These are phyloP conservation scores for Lasius fuliginosus DNA, from an alignment of 2,888 invertebrate species.

Conservation along the genomic window DNA sequence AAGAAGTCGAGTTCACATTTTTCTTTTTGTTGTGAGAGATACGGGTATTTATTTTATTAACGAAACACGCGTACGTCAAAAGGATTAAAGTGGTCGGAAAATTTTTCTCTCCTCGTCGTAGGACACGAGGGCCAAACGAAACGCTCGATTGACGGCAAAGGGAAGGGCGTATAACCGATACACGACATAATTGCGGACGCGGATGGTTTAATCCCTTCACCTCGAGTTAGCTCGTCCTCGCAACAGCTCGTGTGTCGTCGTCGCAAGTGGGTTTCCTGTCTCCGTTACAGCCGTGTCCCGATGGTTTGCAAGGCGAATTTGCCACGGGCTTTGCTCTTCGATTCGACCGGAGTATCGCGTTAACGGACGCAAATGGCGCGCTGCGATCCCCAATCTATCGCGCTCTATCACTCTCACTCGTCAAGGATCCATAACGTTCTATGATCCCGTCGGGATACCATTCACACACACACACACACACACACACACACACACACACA, in stretches of 20 bases:
- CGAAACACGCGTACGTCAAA: not conserved
- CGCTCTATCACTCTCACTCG: slow-evolving; percentile 54
- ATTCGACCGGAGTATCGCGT: slow-evolving; percentile 64
- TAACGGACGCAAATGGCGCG: slow-evolving; percentile 68
- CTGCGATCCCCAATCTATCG: slow-evolving; percentile 68
- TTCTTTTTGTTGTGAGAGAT: not conserved
- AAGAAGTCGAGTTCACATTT: not conserved
- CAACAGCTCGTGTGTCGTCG: slow-evolving; percentile 38
- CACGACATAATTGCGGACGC: slow-evolving; percentile 58
- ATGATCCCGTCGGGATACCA: slow-evolving; percentile 22
- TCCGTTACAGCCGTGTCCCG: slow-evolving; percentile 20
- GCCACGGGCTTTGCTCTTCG: slow-evolving; percentile 51
- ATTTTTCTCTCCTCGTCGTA: not conserved
- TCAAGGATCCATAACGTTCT: slow-evolving; percentile 21
- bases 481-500: not conserved
- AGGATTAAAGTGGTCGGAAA: not conserved
- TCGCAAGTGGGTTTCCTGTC: slow-evolving; percentile 50
- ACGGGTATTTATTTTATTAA: not conserved
- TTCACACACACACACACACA: not conserved
- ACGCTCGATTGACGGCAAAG: slow-evolving; percentile 8
- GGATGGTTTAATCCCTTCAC: slow-evolving; percentile 65
- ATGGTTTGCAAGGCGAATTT: slow-evolving; percentile 53
- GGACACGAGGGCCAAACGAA: slow-evolving; percentile 28
- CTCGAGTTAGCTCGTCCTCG: slow-evolving; percentile 5
- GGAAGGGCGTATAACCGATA: slow-evolving; percentile 59